Base-by-base conservation (phyloP, 2,797 vertebrate species). In the Channa striata region DNA sequence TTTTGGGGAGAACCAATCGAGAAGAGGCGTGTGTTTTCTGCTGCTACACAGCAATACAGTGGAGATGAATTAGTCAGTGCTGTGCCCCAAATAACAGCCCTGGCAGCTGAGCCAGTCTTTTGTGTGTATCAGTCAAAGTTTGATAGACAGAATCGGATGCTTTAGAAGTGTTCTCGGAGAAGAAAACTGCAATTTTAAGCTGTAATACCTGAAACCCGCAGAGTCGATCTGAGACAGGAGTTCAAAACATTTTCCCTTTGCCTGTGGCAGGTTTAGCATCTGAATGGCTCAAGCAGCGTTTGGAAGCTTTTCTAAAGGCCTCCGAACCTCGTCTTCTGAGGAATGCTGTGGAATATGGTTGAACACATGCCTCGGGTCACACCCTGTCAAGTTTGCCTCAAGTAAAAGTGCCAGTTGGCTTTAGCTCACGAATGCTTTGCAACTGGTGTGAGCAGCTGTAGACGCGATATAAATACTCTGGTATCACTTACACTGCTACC, bases 381-480 rank as follows among this genome's bases (percentile, higher is more conserved):
- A 44, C 10, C 52, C 50, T 34, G 51, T 72, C 42, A 19, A 40
- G 59, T 43, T 42, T 11, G 34, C 71, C 51, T 68, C 58, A 23
- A 65, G 77, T 56, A 30, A 76, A 79, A 83, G 77, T 64, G 67
- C 54, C 59, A 57, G 62, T 49, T 72, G 70, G 58, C 69, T 76
- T n/a, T 30, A 56, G 53, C 63, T 62, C 34, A 64, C 68, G 68
- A 80, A 82, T 81, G 69, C 68, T 59, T 47, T 65, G 58, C 57
- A 60, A 58, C 74, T 56, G n/a, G 34, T 75, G 68, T 17, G 51
- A 59, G 61, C 11, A 4, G 30, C 34, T 48, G 71, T 10, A 33
- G 72, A 49, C 5, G 1, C 1, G 81, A 30, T 91, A 91, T 88
- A 89, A 87, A 92, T 90, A 91, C 82, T 79, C 73, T 11, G 76